Conservation (phyloP, 2,113 vertebrate genomes). For the Clarias gariepinus region DNA sequence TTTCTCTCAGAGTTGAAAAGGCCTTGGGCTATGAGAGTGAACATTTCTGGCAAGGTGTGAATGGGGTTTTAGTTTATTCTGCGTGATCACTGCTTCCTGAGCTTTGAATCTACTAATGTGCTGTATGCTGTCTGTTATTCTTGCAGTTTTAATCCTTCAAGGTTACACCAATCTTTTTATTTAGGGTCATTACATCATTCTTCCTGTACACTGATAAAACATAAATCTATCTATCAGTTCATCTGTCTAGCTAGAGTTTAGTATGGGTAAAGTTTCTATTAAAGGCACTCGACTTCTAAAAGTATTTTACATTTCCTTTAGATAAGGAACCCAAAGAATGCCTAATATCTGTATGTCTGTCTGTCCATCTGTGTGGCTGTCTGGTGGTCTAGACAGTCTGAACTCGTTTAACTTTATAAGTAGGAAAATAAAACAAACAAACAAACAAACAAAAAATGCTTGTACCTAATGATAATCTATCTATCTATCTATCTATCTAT, state of each 20-base stretch:
- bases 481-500: not conserved
- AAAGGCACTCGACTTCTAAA: not conserved
- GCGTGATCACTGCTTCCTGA: conserved; percentile 67
- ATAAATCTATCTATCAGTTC: not conserved
- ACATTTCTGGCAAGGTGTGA: conserved; percentile 62
- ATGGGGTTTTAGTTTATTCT: conserved; percentile 72
- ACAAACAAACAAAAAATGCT: not conserved
- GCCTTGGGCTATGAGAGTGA: conserved; percentile 57
- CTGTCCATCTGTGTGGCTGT: not conserved
- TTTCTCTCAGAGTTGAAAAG: conserved; percentile 60
- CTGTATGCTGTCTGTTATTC: conserved; percentile 59
- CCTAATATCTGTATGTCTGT: not conserved
- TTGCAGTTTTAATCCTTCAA: conserved; percentile 68
- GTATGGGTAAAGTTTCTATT: not conserved
- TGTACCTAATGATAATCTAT: not conserved
- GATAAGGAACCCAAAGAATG: not conserved
- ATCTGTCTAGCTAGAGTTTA: not conserved
- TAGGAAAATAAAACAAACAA: not conserved
- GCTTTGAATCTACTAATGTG: conserved; percentile 61
- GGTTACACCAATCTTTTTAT: conserved; percentile 75
- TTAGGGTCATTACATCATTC: not conserved
- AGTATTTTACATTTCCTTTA: not conserved
- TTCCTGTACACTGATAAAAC: not conserved
- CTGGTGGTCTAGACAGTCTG: not conserved
- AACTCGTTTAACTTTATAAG: not conserved